These are phyloP conservation scores for Pterocles burchelli DNA, from an alignment of 2,113 vertebrate species.

Conservation along the genomic window DNA sequence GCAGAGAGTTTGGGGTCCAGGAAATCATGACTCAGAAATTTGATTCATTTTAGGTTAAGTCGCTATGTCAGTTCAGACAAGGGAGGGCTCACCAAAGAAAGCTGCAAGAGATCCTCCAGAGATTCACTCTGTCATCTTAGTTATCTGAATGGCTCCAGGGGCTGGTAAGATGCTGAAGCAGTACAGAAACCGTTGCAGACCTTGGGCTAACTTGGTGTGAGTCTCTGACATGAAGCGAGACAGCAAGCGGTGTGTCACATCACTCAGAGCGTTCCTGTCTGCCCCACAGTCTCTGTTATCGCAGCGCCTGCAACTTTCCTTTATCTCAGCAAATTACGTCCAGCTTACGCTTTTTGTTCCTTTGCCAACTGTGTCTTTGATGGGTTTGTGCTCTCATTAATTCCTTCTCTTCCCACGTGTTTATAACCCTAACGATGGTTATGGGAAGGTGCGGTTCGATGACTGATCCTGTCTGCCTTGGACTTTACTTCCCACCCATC, in stretches of 20 bases:
- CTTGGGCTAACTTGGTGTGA: accelerated
- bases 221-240: neutral
- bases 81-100: neutral
- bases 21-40: neutral
- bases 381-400: neutral
- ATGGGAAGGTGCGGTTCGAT: neutral
- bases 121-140: neutral
- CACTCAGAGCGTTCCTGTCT: neutral
- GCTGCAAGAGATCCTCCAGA: neutral
- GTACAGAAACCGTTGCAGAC: neutral
- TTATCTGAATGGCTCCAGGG: neutral
- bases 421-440: neutral
- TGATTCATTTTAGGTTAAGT: neutral
- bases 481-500: neutral
- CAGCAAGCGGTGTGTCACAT: neutral
- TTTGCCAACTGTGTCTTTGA: neutral
- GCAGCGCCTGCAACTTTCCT: neutral
- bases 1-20: neutral
- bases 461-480: neutral
- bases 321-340: neutral
- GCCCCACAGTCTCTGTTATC: neutral
- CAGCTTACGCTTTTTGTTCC: neutral
- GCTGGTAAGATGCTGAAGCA: neutral
- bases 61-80: neutral
- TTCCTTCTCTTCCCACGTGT: neutral